Evolutionary conservation across 2,888 invertebrate genomes (phyloP).

Genomic region (Sinelater perroti): DNA sequence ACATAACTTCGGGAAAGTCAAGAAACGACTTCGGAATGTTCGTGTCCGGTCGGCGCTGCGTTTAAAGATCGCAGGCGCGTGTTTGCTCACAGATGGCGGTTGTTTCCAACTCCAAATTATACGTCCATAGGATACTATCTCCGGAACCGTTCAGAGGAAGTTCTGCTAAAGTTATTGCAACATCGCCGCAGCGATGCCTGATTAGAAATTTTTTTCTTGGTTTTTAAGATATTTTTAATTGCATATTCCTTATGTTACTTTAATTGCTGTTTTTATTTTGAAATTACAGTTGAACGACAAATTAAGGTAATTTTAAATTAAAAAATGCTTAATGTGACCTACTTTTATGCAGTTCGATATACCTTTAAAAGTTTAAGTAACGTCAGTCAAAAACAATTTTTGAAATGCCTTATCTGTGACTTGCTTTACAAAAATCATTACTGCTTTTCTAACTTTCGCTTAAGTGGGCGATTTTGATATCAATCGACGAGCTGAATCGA

Average conservation of each 20-base stretch:
- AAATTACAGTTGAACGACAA: no score
- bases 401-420: no score
- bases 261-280: neutral
- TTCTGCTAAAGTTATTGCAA: neutral
- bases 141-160: neutral
- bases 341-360: no score
- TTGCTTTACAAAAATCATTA: no score
- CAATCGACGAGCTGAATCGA: no score
- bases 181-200: neutral
- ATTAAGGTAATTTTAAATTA: no score
- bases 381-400: no score
- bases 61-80: slow-evolving; percentile 21
- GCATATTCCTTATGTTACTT: no score
- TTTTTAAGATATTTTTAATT: neutral
- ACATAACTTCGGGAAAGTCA: slow-evolving; percentile 45
- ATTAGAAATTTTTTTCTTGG: neutral
- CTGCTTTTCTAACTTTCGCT: no score
- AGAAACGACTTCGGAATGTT: slow-evolving; percentile 42
- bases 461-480: no score
- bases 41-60: slow-evolving; percentile 22
- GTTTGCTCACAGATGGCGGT: slow-evolving; percentile 14
- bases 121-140: slow-evolving; percentile 12
- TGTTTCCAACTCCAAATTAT: slow-evolving; percentile 6
- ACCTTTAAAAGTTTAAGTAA: no score
- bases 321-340: no score